phyloP scores from a whole-genome alignment of 2,797 vertebrate genomes.

The Anabas testudineus region DNA sequence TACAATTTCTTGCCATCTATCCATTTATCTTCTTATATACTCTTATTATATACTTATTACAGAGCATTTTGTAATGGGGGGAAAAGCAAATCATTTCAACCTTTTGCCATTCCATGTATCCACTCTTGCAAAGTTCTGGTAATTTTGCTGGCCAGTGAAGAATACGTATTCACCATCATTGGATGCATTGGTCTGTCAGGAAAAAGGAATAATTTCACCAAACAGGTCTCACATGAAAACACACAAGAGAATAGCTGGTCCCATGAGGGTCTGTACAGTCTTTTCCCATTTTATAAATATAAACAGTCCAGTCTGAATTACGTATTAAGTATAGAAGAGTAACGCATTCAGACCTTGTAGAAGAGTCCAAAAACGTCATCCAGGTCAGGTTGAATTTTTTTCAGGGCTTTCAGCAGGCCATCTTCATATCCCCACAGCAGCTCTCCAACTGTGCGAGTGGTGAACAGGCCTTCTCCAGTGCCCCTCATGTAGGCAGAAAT shows the following conservation, averaged over 20 bases:
- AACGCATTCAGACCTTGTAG: conserved; percentile 84
- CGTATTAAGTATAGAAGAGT: neutral
- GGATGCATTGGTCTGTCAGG: conserved; percentile 89
- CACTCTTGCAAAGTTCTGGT: conserved; percentile 91
- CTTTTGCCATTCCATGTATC: conserved; percentile 90
- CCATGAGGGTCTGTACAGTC: no score
- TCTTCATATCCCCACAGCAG: conserved; percentile 96
- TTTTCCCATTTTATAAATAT: neutral
- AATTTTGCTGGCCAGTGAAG: conserved; percentile 88
- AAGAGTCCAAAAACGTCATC: conserved; percentile 91
- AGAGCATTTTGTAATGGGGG: neutral
- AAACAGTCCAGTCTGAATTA: neutral
- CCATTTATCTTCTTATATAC: no score
- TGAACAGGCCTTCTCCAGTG: conserved; percentile 81
- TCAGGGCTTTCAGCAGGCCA: conserved; percentile 81
- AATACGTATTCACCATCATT: conserved; percentile 93
- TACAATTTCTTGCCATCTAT: neutral
- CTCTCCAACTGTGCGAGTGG: conserved; percentile 84
- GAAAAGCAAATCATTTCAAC: conserved; percentile 72
- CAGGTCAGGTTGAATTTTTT: conserved; percentile 51
- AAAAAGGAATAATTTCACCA: neutral
- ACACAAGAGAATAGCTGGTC: no score
- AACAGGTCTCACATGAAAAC: neutral
- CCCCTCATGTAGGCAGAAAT: conserved; percentile 75
- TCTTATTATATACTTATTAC: no score